A percentile compares a stretch with the other conserved stretches of the same genome.
Conservation (phyloP, 2,888 invertebrate species). For the Octodonta nipae region DNA sequence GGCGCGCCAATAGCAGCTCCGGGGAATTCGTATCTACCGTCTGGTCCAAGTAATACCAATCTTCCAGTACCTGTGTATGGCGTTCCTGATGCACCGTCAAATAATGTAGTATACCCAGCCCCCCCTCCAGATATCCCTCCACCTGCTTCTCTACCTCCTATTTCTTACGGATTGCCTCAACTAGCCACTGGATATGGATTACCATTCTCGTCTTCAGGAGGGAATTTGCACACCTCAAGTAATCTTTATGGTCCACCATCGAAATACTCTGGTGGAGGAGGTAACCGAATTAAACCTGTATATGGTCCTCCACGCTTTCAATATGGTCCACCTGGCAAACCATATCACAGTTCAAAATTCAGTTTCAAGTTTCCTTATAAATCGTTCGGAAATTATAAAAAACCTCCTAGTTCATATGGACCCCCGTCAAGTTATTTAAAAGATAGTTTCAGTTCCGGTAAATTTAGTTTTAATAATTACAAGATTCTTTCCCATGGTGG, state of each 20-base stretch:
- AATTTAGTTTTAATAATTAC: slow-evolving; percentile 1
- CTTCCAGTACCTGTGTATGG: slow-evolving; percentile 47
- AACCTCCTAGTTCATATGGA: slow-evolving; percentile 21
- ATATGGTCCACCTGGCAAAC: slow-evolving; percentile 25
- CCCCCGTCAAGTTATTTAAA: slow-evolving; percentile 15
- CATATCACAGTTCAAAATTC: slow-evolving; percentile 25
- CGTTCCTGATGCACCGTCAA: slow-evolving; percentile 39
- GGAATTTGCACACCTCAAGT: background rate
- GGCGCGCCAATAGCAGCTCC: slow-evolving; percentile 45
- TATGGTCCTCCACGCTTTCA: slow-evolving; percentile 35
- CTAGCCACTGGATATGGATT: slow-evolving; percentile 18
- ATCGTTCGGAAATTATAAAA: slow-evolving; percentile 23
- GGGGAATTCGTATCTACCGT: slow-evolving; percentile 30
- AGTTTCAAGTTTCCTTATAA: slow-evolving; percentile 28
- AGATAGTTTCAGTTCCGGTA: background rate
- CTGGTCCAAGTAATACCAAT: slow-evolving; percentile 35
- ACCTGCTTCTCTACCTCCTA: slow-evolving; percentile 19
- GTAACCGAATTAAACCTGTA: slow-evolving; percentile 32
- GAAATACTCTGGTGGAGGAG: slow-evolving; percentile 19
- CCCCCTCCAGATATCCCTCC: slow-evolving; percentile 38
- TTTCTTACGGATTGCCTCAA: slow-evolving; percentile 23
- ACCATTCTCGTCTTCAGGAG: slow-evolving; percentile 7
- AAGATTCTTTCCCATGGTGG: background rate
- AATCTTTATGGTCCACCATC: slow-evolving; percentile 5
- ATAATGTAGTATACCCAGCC: slow-evolving; percentile 35